These are phyloP conservation scores for Diplodus puntazzo DNA, from an alignment of 2,797 vertebrate species.

Conservation along the genomic window DNA sequence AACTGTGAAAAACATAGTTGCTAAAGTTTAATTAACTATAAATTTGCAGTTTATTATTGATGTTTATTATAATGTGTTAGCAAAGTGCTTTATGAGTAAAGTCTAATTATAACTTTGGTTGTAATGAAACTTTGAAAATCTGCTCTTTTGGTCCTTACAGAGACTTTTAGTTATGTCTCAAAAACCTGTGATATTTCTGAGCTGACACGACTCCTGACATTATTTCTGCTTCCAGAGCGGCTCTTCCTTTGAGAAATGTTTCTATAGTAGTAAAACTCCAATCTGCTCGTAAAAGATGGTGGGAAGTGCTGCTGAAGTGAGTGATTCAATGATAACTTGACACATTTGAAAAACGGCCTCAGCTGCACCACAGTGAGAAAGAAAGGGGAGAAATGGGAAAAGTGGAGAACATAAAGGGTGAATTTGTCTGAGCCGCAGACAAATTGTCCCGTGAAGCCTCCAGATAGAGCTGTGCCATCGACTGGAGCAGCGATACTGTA, in stretches of 20 bases:
- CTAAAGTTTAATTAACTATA: no score
- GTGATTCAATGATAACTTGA: conserved; percentile 41
- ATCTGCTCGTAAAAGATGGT: conserved; percentile 44
- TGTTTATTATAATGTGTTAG: no score
- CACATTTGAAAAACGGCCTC: conserved; percentile 39
- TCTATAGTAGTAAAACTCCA: conserved; percentile 37
- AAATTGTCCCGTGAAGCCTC: conserved; percentile 41
- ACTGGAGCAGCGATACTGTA: conserved; percentile 30
- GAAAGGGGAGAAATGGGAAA: conserved; percentile 20
- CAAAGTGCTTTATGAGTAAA: not conserved
- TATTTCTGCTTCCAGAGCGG: conserved; percentile 23
- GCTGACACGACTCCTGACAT: not conserved
- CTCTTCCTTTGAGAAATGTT: conserved; percentile 40
- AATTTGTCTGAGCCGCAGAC: conserved; percentile 42
- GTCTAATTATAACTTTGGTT: not conserved
- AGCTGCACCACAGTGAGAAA: not conserved
- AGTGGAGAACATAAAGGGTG: conserved; percentile 31
- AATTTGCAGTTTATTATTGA: no score
- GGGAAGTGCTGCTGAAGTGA: conserved; percentile 41
- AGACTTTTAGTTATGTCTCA: conserved; percentile 1
- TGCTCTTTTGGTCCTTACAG: not conserved
- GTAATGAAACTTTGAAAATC: conserved; percentile 27
- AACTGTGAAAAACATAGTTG: no score
- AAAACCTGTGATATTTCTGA: not conserved
- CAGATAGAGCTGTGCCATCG: conserved; percentile 19